phyloP scores from a whole-genome alignment of 2,888 invertebrate species.

The Cataglyphis livida region DNA sequence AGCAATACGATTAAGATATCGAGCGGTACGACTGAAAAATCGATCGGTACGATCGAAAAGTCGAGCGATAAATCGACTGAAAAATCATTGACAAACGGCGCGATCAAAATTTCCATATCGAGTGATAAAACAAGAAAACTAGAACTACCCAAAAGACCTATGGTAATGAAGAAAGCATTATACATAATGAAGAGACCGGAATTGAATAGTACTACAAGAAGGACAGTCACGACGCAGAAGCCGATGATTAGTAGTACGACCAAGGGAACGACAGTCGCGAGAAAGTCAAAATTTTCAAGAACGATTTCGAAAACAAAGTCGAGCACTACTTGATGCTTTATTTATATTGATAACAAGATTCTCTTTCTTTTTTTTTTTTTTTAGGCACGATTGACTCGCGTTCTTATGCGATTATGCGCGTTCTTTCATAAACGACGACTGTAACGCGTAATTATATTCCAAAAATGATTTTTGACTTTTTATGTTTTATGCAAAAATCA shows the following conservation, averaged over 20 bases:
- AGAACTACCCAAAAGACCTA: conserved; percentile 15
- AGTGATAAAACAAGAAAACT: not conserved
- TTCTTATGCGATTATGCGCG: not conserved
- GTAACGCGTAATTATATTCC: not conserved
- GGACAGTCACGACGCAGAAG: conserved; percentile 1
- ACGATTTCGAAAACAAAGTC: not conserved
- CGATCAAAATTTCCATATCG: not conserved
- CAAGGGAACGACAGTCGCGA: not conserved
- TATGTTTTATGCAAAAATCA: not conserved
- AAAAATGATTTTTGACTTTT: not conserved
- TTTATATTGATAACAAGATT: not conserved
- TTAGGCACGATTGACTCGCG: not conserved
- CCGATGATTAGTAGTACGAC: not conserved
- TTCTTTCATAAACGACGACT: not conserved
- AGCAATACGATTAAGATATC: not conserved
- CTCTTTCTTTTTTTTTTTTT: not conserved
- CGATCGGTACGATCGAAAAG: too few relatives aligned
- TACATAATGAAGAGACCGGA: not conserved
- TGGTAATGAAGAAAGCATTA: conserved; percentile 31
- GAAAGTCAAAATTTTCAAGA: not conserved
- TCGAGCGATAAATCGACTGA: not conserved
- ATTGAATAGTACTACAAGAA: not conserved
- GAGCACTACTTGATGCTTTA: conserved; percentile 17
- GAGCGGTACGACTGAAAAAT: too few relatives aligned
- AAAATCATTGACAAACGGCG: not conserved